These are phyloP conservation scores for Gallinago media DNA, from an alignment of 2,113 vertebrate genomes.

Conservation along the genomic window DNA sequence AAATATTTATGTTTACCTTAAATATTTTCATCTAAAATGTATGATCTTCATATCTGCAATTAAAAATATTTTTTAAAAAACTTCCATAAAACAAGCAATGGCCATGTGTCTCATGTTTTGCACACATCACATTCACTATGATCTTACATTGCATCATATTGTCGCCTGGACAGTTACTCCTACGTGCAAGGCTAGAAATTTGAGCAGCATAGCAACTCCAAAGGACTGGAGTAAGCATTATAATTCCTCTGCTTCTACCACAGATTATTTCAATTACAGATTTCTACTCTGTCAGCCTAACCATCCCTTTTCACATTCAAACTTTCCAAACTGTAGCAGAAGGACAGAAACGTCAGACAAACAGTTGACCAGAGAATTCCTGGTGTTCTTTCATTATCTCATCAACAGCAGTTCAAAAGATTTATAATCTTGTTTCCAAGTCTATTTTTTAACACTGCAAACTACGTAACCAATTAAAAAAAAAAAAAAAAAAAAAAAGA, in stretches of 20 bases:
- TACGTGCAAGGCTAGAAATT: neutral
- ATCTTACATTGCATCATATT: neutral
- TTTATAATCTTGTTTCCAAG: neutral
- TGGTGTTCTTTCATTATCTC: neutral
- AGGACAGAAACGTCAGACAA: neutral
- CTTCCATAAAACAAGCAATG: neutral
- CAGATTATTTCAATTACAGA: neutral
- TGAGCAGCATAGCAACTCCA: neutral
- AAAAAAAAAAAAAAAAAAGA: neutral
- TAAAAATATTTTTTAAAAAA: neutral
- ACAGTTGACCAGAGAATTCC: neutral
- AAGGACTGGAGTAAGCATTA: neutral
- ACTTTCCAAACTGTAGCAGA: neutral
- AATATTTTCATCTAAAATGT: neutral
- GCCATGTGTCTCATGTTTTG: neutral
- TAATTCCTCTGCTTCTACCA: neutral
- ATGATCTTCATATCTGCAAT: neutral
- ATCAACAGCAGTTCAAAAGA: neutral
- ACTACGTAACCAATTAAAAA: neutral
- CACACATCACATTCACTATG: neutral
- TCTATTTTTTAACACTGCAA: neutral
- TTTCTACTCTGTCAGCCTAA: neutral
- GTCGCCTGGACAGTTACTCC: neutral
- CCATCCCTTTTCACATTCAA: neutral
- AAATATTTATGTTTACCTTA: neutral